Conservation (phyloP, 23 tunicate genomes). For the Styela plicata region DNA sequence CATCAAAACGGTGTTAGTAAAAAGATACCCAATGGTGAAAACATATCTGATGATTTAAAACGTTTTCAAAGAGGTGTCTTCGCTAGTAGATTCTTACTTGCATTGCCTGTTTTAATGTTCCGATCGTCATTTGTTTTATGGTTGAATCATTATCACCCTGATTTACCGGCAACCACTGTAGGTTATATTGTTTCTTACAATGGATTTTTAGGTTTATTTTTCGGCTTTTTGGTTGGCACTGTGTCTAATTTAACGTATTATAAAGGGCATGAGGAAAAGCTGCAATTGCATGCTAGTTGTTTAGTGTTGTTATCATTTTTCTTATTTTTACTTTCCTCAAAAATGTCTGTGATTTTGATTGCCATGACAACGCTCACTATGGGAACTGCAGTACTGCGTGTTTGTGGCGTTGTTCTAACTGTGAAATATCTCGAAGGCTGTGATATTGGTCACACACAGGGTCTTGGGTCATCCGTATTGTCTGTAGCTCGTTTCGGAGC, state of each 20-base stretch:
- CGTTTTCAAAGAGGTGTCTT: conserved; percentile 37
- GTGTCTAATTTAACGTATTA: conserved; percentile 29
- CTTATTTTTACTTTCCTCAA: conserved; percentile 33
- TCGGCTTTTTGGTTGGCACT: conserved; percentile 37
- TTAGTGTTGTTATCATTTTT: conserved; percentile 36
- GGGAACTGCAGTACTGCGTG: conserved; percentile 50
- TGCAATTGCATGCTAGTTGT: conserved; percentile 50
- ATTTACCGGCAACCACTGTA: conserved; percentile 30
- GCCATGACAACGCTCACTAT: conserved; percentile 40
- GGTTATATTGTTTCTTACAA: conserved; percentile 53
- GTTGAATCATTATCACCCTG: conserved; percentile 32
- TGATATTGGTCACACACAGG: conserved; percentile 41
- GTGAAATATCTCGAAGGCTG: conserved; percentile 19
- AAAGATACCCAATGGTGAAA: neutral
- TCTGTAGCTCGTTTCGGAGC: conserved; percentile 53
- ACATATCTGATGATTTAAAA: neutral
- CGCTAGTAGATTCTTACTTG: conserved; percentile 37
- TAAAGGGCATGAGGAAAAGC: conserved; percentile 53
- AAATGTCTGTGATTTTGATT: conserved; percentile 14
- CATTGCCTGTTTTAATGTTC: conserved; percentile 48
- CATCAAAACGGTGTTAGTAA: neutral
- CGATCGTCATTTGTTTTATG: conserved; percentile 63
- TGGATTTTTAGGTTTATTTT: conserved; percentile 43
- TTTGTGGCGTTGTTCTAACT: conserved; percentile 50
- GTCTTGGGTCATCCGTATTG: conserved; percentile 46